phyloP scores from a whole-genome alignment of 2,797 vertebrate genomes.

The Sebastes hubbsi region DNA sequence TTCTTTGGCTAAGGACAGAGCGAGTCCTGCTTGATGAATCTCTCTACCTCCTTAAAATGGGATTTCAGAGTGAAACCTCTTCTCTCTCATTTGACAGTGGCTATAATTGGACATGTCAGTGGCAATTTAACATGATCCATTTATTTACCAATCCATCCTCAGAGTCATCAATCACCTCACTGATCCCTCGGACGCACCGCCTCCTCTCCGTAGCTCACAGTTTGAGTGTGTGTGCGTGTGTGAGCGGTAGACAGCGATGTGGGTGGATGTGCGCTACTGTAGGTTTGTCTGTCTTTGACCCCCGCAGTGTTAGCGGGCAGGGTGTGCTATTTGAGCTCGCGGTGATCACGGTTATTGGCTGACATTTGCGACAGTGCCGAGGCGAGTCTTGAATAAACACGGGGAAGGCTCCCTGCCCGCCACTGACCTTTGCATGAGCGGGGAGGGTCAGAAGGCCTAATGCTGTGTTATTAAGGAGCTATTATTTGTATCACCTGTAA shows the following conservation, averaged over 20 bases:
- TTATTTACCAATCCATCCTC: slow-evolving; percentile 82
- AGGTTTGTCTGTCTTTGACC: slow-evolving; percentile 64
- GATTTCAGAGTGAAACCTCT: slow-evolving; percentile 70
- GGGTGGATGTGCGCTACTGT: slow-evolving; percentile 29
- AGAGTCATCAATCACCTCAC: slow-evolving; percentile 76
- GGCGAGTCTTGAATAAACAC: slow-evolving; percentile 76
- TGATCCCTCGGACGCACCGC: slow-evolving; percentile 41
- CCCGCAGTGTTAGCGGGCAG: slow-evolving; percentile 51
- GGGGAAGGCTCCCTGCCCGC: slow-evolving; percentile 68
- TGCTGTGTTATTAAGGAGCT: slow-evolving; percentile 75
- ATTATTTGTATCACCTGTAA: slow-evolving; percentile 67
- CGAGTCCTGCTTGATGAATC: slow-evolving; percentile 76
- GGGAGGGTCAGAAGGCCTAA: slow-evolving; percentile 71
- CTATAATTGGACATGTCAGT: slow-evolving; percentile 84
- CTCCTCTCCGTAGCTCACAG: slow-evolving; percentile 25
- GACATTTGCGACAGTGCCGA: slow-evolving; percentile 77
- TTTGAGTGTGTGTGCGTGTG: slow-evolving; percentile 36
- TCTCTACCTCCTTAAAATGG: slow-evolving; percentile 70
- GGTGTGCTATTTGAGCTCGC: slow-evolving; percentile 73
- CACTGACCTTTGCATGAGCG: slow-evolving; percentile 76
- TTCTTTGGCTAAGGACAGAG: slow-evolving; percentile 41
- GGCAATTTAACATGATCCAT: slow-evolving; percentile 84
- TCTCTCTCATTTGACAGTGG: slow-evolving; percentile 77
- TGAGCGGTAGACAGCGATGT: slow-evolving; percentile 20
- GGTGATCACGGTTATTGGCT: slow-evolving; percentile 77